Evolutionary conservation across 2,888 invertebrate genomes (phyloP).

Genomic region (Stegana nigrithorax): DNA sequence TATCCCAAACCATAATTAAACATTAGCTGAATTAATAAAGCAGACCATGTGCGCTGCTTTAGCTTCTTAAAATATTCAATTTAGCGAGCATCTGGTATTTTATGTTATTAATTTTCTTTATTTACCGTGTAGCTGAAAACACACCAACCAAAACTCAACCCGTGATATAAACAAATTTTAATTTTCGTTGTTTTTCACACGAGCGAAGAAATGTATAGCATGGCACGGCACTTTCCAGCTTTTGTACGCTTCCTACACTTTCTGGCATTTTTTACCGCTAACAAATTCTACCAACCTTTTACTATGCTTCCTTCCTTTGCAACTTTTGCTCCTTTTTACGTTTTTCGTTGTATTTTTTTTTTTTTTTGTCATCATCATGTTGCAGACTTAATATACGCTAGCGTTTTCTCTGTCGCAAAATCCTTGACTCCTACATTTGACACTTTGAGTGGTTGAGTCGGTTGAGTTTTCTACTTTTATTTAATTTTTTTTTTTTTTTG

Average conservation of each 20-base stretch:
- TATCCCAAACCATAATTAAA: too few species aligned
- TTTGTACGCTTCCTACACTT: neutral
- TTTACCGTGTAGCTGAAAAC: neutral
- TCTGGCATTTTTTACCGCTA: neutral
- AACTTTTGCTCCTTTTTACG: too few species aligned
- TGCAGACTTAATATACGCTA: conserved; percentile 39
- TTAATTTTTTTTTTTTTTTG: neutral
- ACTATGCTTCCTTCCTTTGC: too few species aligned
- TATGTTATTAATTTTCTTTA: too few species aligned
- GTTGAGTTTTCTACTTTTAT: too few species aligned
- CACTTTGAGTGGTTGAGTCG: conserved; percentile 52
- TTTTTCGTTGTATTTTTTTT: conserved; percentile 54
- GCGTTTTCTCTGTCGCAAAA: conserved; percentile 31
- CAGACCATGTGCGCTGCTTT: too few species aligned
- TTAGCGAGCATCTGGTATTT: too few species aligned
- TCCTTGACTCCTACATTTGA: conserved; percentile 47
- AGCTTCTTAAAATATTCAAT: too few species aligned
- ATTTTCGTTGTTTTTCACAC: conserved; percentile 35
- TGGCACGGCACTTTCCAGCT: neutral
- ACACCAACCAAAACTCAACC: conserved; percentile 13
- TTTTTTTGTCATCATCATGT: conserved; percentile 44
- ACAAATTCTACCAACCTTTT: too few species aligned
- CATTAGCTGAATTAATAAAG: too few species aligned
- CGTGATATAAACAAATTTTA: conserved; percentile 44
- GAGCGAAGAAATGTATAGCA: too few species aligned